Conservation (phyloP, 2,888 invertebrate genomes). For the Empis stercorea region DNA sequence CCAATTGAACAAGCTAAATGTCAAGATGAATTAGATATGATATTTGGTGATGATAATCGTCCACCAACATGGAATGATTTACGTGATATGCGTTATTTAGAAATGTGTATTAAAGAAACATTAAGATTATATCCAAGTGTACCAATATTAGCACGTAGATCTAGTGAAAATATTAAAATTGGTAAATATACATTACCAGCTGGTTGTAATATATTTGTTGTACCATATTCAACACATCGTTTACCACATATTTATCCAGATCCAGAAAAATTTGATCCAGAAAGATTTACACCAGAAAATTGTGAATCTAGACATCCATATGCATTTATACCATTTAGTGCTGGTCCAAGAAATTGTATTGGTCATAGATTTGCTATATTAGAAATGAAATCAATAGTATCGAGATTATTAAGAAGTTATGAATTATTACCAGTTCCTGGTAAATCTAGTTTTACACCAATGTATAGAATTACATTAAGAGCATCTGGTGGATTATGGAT, state of each 20-base stretch:
- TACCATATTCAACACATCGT: slow-evolving; percentile 45
- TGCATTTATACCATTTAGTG: slow-evolving; percentile 46
- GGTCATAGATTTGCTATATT: slow-evolving; percentile 46
- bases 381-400: slow-evolving; percentile 46
- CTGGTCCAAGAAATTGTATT: slow-evolving; percentile 44
- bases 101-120: slow-evolving; percentile 57
- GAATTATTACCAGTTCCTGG: slow-evolving; percentile 38
- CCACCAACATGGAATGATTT: slow-evolving; percentile 43
- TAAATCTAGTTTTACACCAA: slow-evolving; percentile 38
- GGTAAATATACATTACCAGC: slow-evolving; percentile 39
- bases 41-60: slow-evolving; percentile 36
- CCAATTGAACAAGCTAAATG: slow-evolving; percentile 38
- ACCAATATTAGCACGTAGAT: slow-evolving; percentile 31
- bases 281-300: slow-evolving; percentile 42
- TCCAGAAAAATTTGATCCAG: slow-evolving; percentile 43
- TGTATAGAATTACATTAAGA: slow-evolving; percentile 43
- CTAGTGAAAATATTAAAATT: slow-evolving; percentile 32
- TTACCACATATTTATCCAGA: slow-evolving; percentile 42
- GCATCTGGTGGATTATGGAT: slow-evolving; percentile 47
- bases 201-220: slow-evolving; percentile 42
- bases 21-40: slow-evolving; percentile 36
- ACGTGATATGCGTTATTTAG: slow-evolving; percentile 49
- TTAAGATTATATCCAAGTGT: slow-evolving; percentile 40
- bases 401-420: slow-evolving; percentile 40
- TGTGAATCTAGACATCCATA: slow-evolving; percentile 41